These are phyloP conservation scores for Falco columbarius DNA, from an alignment of 2,797 vertebrate genomes.

Conservation along the genomic window DNA sequence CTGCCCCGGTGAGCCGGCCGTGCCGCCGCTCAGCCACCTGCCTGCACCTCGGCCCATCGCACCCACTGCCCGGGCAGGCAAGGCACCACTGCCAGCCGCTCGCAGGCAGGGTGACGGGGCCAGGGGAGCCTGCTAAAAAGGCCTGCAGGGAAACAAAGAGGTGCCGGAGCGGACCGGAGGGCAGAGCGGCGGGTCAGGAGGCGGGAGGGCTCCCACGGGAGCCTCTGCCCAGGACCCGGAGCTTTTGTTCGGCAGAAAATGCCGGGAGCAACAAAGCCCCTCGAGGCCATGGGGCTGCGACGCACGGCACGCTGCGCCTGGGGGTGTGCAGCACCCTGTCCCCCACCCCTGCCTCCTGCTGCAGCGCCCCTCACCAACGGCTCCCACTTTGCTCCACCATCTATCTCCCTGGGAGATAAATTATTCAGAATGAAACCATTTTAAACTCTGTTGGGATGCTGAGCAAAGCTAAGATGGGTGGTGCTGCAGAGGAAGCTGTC, in stretches of 20 bases:
- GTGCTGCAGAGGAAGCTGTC: slow-evolving; percentile 34
- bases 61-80: accelerated
- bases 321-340: background rate
- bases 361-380: background rate
- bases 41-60: background rate
- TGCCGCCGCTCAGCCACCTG: background rate
- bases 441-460: slow-evolving; percentile 44
- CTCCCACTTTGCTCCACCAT: background rate
- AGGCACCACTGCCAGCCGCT: accelerated
- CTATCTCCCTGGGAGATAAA: slow-evolving; percentile 27
- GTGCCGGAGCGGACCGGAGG: background rate
- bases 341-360: background rate
- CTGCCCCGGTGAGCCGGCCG: accelerated
- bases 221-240: background rate
- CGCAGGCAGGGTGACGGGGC: background rate
- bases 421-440: slow-evolving; percentile 63
- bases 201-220: slow-evolving; percentile 14
- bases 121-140: no score
- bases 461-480: slow-evolving; percentile 59
- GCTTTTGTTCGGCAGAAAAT: slow-evolving; percentile 22
- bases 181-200: background rate
- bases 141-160: background rate
- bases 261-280: background rate
- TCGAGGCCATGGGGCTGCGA: accelerated
- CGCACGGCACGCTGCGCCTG: background rate